Conservation (phyloP, 2,113 vertebrate genomes). For the Nibea albiflora region DNA sequence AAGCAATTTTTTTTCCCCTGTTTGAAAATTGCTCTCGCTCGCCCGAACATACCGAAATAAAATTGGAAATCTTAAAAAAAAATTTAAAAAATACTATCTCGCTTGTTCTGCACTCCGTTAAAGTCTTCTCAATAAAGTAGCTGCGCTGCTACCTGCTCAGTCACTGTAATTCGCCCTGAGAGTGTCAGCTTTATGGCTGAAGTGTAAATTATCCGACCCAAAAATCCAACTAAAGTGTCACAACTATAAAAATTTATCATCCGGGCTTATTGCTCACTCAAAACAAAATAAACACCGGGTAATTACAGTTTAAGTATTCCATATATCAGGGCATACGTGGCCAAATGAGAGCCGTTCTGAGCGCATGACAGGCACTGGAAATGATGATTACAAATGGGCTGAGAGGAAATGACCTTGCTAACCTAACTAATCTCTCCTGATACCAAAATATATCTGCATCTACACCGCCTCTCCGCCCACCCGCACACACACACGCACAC, state of each 20-base stretch:
- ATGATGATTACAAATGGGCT: slow-evolving; percentile 3
- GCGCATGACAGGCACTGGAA: not conserved
- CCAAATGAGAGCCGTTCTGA: slow-evolving; percentile 17
- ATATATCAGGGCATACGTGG: not conserved
- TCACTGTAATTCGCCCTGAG: slow-evolving; percentile 4
- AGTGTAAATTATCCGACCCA: slow-evolving; percentile 21
- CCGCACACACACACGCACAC: no score
- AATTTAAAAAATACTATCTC: not conserved
- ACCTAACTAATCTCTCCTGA: not conserved
- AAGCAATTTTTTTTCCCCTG: no score
- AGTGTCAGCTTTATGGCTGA: slow-evolving; percentile 9
- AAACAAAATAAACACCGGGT: slow-evolving; percentile 41
- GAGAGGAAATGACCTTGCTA: slow-evolving; percentile 15
- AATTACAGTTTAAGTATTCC: slow-evolving; percentile 19
- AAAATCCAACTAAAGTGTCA: slow-evolving; percentile 32
- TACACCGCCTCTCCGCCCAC: no score
- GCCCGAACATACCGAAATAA: not conserved
- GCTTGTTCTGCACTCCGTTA: not conserved
- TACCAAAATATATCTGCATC: no score
- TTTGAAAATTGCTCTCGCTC: not conserved
- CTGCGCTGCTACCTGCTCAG: slow-evolving; percentile 19
- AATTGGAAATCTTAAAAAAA: not conserved
- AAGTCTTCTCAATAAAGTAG: not conserved
- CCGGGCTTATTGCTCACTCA: slow-evolving; percentile 21
- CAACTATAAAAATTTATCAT: slow-evolving; percentile 29